phyloP scores from a whole-genome alignment of 2,888 invertebrate species.

The Invenusta paracnida region DNA sequence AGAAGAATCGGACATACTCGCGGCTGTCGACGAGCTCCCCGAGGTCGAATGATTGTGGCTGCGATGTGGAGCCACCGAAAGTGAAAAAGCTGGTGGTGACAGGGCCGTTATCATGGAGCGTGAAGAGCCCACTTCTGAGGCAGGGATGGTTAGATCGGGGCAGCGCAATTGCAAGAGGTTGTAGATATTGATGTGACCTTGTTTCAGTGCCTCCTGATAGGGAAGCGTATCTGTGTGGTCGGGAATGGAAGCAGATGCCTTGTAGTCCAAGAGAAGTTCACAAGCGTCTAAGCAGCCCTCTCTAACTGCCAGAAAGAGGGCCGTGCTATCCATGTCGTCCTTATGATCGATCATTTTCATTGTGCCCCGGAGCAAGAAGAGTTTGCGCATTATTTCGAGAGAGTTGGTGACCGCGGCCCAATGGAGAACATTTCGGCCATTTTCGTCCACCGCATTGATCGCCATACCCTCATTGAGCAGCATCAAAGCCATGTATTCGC shows the following conservation, averaged over 20 bases:
- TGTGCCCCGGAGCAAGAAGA: slow-evolving; percentile 78
- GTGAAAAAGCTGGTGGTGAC: background rate
- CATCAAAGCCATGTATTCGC: background rate
- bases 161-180: background rate
- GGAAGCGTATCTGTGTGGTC: slow-evolving; percentile 31
- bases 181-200: background rate
- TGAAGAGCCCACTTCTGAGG: background rate
- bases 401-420: slow-evolving; percentile 97
- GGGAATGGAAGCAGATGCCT: slow-evolving; percentile 31
- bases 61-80: too few relatives aligned
- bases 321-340: slow-evolving; percentile 91
- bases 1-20: background rate
- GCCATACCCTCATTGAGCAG: background rate
- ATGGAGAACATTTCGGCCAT: slow-evolving; percentile 82
- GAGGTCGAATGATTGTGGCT: background rate
- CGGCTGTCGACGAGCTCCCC: too few relatives aligned
- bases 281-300: slow-evolving; percentile 68
- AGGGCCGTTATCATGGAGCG: background rate
- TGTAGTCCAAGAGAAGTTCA: slow-evolving; percentile 4
- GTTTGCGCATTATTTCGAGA: slow-evolving; percentile 77
- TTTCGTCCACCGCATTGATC: slow-evolving; percentile 19
- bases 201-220: background rate
- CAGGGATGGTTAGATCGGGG: background rate
- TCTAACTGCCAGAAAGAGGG: slow-evolving; percentile 86
- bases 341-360: slow-evolving; percentile 80